Conservation (phyloP, 2,113 vertebrate genomes). For the Pipra filicauda region DNA sequence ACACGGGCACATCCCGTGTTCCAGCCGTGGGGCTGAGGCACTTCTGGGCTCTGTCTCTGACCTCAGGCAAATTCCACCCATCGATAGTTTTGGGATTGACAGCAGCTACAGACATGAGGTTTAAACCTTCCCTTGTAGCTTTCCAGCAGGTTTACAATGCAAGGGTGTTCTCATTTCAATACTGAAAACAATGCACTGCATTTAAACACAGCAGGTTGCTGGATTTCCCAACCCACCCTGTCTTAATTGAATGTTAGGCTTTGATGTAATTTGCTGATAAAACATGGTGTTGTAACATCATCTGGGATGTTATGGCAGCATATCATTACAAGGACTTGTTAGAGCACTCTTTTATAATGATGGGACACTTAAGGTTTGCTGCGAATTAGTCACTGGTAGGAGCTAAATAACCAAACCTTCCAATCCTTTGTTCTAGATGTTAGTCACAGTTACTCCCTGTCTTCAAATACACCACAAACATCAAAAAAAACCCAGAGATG, state of each 20-base stretch:
- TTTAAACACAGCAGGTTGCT: not conserved
- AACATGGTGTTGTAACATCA: not conserved
- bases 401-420: not conserved
- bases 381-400: constrained; percentile 33
- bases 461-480: not conserved
- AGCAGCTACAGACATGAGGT: not conserved
- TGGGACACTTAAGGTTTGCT: not conserved
- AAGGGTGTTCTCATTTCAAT: not conserved
- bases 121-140: not conserved
- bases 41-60: not conserved
- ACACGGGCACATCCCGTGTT: accelerated
- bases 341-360: not conserved
- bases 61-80: not conserved
- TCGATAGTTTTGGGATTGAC: not conserved
- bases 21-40: not conserved
- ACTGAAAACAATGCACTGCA: not conserved
- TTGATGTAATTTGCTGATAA: constrained; percentile 27
- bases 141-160: not conserved
- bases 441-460: not conserved
- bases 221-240: not conserved
- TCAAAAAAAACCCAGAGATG: not conserved
- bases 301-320: not conserved
- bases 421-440: not conserved
- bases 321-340: constrained; percentile 20
- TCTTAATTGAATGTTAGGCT: not conserved